phyloP scores from a whole-genome alignment of 2,113 vertebrate species.

The Ictalurus punctatus region DNA sequence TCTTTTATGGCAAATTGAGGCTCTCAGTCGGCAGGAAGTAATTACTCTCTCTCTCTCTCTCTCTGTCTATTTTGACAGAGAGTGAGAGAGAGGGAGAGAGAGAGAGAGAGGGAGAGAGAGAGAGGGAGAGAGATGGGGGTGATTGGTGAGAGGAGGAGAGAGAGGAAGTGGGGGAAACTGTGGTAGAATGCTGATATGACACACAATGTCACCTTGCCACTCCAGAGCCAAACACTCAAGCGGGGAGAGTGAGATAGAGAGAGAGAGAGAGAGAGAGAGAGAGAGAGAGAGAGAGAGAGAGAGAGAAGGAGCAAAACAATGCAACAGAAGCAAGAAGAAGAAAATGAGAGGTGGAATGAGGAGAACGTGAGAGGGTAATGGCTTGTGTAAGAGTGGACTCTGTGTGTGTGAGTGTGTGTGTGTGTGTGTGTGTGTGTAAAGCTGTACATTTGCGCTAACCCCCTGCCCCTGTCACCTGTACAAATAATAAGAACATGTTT shows the following conservation, averaged over 20 bases:
- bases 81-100: constrained; percentile 61
- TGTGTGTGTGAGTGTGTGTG: background rate
- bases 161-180: constrained; percentile 45
- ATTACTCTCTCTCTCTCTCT: constrained; percentile 61
- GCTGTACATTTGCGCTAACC: background rate
- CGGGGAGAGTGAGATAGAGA: constrained; percentile 14
- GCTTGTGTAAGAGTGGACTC: background rate
- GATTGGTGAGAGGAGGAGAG: constrained; percentile 59
- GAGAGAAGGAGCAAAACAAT: background rate
- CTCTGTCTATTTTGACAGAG: background rate
- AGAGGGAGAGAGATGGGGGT: constrained; percentile 50
- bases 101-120: constrained; percentile 61
- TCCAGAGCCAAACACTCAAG: constrained; percentile 44
- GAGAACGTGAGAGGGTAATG: constrained; percentile 35
- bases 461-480: background rate
- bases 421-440: too few species aligned
- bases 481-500: constrained; percentile 2
- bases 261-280: background rate
- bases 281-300: background rate
- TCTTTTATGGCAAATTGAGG: constrained; percentile 73
- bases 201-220: constrained; percentile 78
- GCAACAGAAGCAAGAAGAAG: constrained; percentile 24
- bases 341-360: constrained; percentile 4
- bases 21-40: constrained; percentile 70
- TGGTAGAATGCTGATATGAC: constrained; percentile 69